A percentile compares a stretch with the other conserved stretches of the same genome.
phyloP scores from a whole-genome alignment of 2,113 vertebrate genomes.

The Caloenas nicobarica region DNA sequence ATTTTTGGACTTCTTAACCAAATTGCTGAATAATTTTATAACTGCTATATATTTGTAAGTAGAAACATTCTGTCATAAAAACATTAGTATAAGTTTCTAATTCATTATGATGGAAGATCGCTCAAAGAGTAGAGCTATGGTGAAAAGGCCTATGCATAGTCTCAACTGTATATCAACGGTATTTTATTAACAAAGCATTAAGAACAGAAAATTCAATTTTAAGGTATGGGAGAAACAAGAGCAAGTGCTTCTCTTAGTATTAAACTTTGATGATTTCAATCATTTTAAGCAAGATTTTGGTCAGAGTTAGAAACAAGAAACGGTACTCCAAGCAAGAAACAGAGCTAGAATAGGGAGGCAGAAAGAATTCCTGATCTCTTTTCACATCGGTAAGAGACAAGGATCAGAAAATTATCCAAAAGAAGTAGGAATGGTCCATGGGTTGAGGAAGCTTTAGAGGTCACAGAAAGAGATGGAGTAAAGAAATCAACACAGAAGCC shows the following conservation, averaged over 20 bases:
- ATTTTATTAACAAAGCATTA: neutral
- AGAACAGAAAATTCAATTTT: neutral
- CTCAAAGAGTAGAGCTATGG: neutral
- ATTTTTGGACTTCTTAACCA: neutral
- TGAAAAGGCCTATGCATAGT: neutral
- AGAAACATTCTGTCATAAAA: neutral
- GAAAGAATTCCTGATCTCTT: neutral
- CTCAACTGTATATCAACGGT: neutral
- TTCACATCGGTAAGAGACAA: neutral
- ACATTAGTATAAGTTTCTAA: neutral
- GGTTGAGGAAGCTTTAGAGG: neutral
- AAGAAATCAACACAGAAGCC: neutral
- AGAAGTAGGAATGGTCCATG: neutral
- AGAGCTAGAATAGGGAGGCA: neutral
- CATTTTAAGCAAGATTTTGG: neutral
- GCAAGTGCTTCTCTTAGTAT: neutral
- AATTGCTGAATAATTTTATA: neutral
- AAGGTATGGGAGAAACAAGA: neutral
- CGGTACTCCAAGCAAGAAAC: neutral
- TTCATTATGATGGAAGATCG: neutral
- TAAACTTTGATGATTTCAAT: neutral
- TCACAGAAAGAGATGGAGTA: neutral
- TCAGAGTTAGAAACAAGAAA: neutral
- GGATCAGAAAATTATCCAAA: neutral
- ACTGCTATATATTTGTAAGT: neutral